Evolutionary conservation across 2,113 vertebrate genomes (phyloP), one percentile per base, ranked within the genome.

Genomic region (Seriola aureovittata): DNA sequence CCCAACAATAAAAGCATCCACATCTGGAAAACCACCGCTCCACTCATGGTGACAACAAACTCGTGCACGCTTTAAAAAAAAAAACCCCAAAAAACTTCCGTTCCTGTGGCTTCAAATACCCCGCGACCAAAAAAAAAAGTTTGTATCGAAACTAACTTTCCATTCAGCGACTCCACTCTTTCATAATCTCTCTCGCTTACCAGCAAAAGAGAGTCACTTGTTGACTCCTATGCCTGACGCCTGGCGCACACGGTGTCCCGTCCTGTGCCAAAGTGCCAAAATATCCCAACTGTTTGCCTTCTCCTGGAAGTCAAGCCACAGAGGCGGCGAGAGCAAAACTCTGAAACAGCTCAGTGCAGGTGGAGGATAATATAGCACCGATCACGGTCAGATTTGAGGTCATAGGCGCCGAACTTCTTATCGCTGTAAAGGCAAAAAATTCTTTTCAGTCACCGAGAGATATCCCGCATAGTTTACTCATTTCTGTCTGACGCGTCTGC

Each of bases 361-460:
- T 93, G 91, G 89, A 62, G 82, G 52, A 8, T 90, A 46, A 88
- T 90, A 93, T 89, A 91, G 82, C 85, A 75, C 66, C 62, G 52
- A 63, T 90, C 93, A 93, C 88, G 93, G 93, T 68, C 93, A 93
- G 36, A 78, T 78, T 25, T 38, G 46, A 85, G 87, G 59, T 34
- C 13, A 42, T 9, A 50, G 92, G 93, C 93, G 91, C 90, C 93
- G 32, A 16, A 21, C 80, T 68, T 90, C 86, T 94, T 93, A 92
- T 91, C 88, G 54, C 64, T 23, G 74, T 16, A 62, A 21, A 63
- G 50, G 8, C n/a, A 54, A 57, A 42, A 44, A 78, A 90, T 85
- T 81, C 78, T 58, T 40, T 32, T 16, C 57, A 34, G 65, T 78
- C 76, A 85, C 79, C 40, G 60, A 36, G 52, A 88, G 76, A 94